Conservation (phyloP, 2,888 invertebrate genomes). For the Troilus luridus region DNA sequence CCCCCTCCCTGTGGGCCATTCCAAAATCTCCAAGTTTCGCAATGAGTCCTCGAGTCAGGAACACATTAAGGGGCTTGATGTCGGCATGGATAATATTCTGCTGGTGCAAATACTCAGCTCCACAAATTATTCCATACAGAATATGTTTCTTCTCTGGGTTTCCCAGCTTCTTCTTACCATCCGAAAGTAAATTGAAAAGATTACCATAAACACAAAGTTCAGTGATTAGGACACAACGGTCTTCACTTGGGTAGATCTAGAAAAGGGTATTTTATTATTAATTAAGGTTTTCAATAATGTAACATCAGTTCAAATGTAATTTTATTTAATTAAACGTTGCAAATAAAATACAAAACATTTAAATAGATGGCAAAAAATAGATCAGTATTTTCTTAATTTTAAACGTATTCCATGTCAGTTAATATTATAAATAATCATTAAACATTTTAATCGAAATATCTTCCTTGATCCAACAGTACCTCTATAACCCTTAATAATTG, state of each 20-base stretch:
- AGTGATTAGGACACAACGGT: conserved; percentile 28
- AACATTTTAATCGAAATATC: no score
- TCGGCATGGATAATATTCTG: conserved; percentile 28
- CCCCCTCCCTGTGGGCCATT: conserved; percentile 42
- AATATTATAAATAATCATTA: no score
- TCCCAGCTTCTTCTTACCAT: conserved; percentile 33
- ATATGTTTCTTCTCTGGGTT: conserved; percentile 39
- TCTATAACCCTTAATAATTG: no score
- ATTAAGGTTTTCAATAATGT: background rate
- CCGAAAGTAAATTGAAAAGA: conserved; percentile 34
- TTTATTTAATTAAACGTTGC: no score
- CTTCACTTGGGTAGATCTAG: conserved; percentile 3
- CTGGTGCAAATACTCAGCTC: background rate
- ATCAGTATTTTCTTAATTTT: no score
- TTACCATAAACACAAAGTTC: conserved; percentile 43
- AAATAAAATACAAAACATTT: no score
- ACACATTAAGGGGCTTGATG: conserved; percentile 43
- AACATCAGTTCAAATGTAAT: background rate
- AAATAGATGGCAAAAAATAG: no score
- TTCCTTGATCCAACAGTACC: no score
- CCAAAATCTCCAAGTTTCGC: conserved; percentile 46
- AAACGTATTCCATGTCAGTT: no score
- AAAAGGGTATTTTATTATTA: background rate
- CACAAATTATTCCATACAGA: background rate
- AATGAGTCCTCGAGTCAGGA: background rate